Percentiles rank a stretch among this genome's conserved stretches.
Conservation (phyloP, 2,888 invertebrate genomes). For the Clostera curtula region DNA sequence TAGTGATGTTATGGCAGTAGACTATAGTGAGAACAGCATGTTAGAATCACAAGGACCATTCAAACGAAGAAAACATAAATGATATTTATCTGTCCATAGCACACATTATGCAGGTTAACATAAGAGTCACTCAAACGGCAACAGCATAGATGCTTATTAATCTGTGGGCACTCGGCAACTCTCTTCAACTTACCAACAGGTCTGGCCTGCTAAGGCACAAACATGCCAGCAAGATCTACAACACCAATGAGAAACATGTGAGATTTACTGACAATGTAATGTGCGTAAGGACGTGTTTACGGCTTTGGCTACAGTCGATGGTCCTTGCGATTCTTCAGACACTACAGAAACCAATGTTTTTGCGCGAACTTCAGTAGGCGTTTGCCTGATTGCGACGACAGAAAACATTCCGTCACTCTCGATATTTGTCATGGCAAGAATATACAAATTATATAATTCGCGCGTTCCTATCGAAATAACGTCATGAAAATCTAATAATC, state of each 20-base stretch:
- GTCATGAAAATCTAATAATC: constrained; percentile 47
- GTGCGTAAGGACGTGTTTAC: constrained; percentile 61
- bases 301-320: constrained; percentile 55
- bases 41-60: constrained; percentile 76
- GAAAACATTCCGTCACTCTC: constrained; percentile 41
- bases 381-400: constrained; percentile 41
- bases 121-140: constrained; percentile 57
- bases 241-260: constrained; percentile 73
- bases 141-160: constrained; percentile 62
- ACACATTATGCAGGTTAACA: constrained; percentile 70
- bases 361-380: constrained; percentile 63
- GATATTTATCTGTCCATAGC: constrained; percentile 55
- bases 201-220: constrained; percentile 84
- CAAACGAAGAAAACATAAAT: constrained; percentile 58
- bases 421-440: constrained; percentile 35
- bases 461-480: constrained; percentile 46
- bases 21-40: constrained; percentile 33
- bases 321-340: constrained; percentile 71
- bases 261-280: constrained; percentile 63
- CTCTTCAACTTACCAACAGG: constrained; percentile 80
- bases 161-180: constrained; percentile 55
- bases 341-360: constrained; percentile 58
- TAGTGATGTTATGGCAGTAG: constrained; percentile 33
- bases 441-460: constrained; percentile 62
- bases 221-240: constrained; percentile 84